A percentile compares a stretch with the other conserved stretches of the same genome.
Evolutionary conservation across 2,888 invertebrate genomes (phyloP).

Genomic region (Lomographa bimaculata): DNA sequence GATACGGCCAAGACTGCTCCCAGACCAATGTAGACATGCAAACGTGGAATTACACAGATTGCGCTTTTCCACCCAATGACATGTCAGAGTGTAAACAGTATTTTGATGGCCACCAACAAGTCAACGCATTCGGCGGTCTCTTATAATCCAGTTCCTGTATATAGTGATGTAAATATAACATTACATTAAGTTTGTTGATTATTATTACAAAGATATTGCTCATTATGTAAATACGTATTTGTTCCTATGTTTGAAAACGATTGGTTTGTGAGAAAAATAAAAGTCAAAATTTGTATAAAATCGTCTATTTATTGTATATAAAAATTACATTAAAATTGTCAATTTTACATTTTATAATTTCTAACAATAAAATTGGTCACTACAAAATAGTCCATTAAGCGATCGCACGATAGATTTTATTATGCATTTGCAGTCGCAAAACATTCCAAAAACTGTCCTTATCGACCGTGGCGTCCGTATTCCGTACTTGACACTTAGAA

Average conservation of each 20-base stretch:
- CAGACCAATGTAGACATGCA: slow-evolving; percentile 62
- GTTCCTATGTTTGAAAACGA: slow-evolving; percentile 53
- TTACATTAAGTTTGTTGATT: slow-evolving; percentile 41
- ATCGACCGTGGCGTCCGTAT: slow-evolving; percentile 32
- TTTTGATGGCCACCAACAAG: slow-evolving; percentile 63
- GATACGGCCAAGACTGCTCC: slow-evolving; percentile 64
- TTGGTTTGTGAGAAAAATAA: slow-evolving; percentile 51
- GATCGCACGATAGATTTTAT: slow-evolving; percentile 71
- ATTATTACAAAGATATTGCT: slow-evolving; percentile 38
- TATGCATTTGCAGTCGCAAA: slow-evolving; percentile 66
- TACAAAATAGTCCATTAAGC: slow-evolving; percentile 81
- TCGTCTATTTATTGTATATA: slow-evolving; percentile 83
- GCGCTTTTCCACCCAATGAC: slow-evolving; percentile 60
- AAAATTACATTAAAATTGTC: slow-evolving; percentile 84
- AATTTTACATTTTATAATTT: slow-evolving; percentile 76
- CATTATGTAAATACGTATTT: slow-evolving; percentile 38
- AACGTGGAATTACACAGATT: slow-evolving; percentile 67
- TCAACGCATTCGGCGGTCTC: slow-evolving; percentile 62
- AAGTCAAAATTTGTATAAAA: slow-evolving; percentile 77
- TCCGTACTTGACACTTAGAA: slow-evolving; percentile 43
- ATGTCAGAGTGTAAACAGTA: slow-evolving; percentile 63
- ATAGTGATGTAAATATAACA: slow-evolving; percentile 47
- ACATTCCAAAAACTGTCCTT: slow-evolving; percentile 54
- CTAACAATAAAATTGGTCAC: slow-evolving; percentile 82
- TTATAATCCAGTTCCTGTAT: slow-evolving; percentile 59